Evolutionary conservation across 2,888 invertebrate species (phyloP), one percentile per base, ranked within the genome.

Genomic region (Aphrophora alni): DNA sequence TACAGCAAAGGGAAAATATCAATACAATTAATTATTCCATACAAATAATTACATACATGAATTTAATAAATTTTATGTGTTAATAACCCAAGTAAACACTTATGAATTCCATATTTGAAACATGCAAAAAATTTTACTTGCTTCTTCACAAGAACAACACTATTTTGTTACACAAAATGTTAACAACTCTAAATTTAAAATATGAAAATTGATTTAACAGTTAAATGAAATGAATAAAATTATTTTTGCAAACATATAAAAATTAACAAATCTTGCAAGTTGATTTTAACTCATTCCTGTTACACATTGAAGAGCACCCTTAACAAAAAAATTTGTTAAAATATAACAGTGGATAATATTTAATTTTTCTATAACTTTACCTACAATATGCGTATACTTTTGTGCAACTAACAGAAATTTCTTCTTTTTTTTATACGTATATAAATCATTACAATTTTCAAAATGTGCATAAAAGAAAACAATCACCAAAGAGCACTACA

Each of bases 381-480:
- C n/a, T 2, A n/a, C 74, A 79, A 74, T 79, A 79, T 79, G 78
- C 78, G 78, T 79, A 79, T 79, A 79, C 78, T 74, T n/a, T 68
- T 79, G 78, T 79, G 78, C 78, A 1, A 59, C 44, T 44, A 44
- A 33, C 33, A 33, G 33, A 33, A 33, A n/a, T n/a, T n/a, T n/a
- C n/a, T n/a, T n/a, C n/a, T n/a, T n/a, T n/a, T n/a, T n/a, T 33
- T 33, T 33, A 33, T 8, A 33, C 8, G 33, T 8, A 5, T 33
- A 33, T 5, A 33, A 33, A 33, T 33, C 8, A 33, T 59, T 59
- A 17, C 3, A 44, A 14, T 44, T 14, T 44, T 12, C 21, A 59
- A 59, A 59, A 59, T 21, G 59, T 59, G 59, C 59, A 21, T 59
- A 21, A 21, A 59, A 21, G 2, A 59, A 59, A 59, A 21, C 59